Evolutionary conservation across 2,113 vertebrate genomes (phyloP), one percentile per base, ranked within the genome.

Genomic region (Ctenodactylus gundi): DNA sequence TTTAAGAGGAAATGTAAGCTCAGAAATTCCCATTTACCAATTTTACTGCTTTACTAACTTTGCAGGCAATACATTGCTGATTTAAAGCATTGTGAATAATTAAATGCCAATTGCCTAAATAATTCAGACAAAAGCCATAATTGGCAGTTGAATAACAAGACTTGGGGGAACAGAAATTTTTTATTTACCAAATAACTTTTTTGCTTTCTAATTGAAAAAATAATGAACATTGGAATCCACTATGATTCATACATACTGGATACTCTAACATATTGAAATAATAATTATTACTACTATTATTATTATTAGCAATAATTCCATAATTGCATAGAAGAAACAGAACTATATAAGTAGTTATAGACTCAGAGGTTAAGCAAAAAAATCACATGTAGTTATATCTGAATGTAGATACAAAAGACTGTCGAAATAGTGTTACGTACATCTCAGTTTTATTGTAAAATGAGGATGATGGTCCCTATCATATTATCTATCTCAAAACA

Each of bases 11-110:
- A 73, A 91, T 39, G 58, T 82, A 20, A 10, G 27, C 64, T 86
- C 57, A 72, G 76, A 96, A 60, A 77, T 77, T 0, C 23, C 58
- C 29, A 41, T 55, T 53, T 67, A 77, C n/a, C 62, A 27, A 41
- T 51, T 90, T 97, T 96, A 88, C 25, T 73, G 8, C 86, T 88
- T 96, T 70, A 41, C 12, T 84, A 18, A 88, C 23, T 93, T 91
- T 13, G 65, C 60, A 87, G 58, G 5, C 9, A 53, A 67, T 4
- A 84, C 58, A 89, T 84, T 80, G 34, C 41, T 89, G 23, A 89
- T 41, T 95, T 62, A 86, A 81, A 55, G 6, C 44, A 92, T 49
- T 44, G 31, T 64, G 36, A 15, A 7, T 36, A 73, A 55, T 67
- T 64, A 49, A 6, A 60, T 44, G 8, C 15, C 13, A 86, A 8